Conservation (phyloP, 1,140 invertebrate species). For the Diabrotica virgifera region DNA sequence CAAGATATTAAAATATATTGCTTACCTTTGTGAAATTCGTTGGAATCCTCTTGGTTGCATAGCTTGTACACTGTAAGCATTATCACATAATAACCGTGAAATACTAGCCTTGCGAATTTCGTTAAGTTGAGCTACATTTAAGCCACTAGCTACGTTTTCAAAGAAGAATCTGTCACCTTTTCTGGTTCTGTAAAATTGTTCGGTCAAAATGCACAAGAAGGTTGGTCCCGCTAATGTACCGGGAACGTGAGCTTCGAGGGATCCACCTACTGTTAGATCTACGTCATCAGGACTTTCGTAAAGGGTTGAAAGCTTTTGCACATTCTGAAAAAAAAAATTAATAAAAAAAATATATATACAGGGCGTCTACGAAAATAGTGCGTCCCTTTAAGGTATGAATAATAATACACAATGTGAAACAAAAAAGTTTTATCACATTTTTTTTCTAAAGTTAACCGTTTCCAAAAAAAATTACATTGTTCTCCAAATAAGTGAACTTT, state of each 20-base stretch:
- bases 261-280: slow-evolving; percentile 82
- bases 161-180: slow-evolving; percentile 83
- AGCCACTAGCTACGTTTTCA: slow-evolving; percentile 63
- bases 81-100: slow-evolving; percentile 83
- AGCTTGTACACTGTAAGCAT: slow-evolving; percentile 67
- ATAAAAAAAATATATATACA: too few relatives aligned
- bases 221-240: slow-evolving; percentile 85
- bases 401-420: too few relatives aligned
- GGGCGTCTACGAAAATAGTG: too few relatives aligned
- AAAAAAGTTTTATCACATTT: too few relatives aligned
- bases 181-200: slow-evolving; percentile 83
- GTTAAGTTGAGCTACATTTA: slow-evolving; percentile 42
- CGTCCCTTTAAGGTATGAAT: too few relatives aligned
- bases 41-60: slow-evolving; percentile 72
- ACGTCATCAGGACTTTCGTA: slow-evolving; percentile 79
- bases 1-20: slow-evolving; percentile 20
- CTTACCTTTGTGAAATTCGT: slow-evolving; percentile 58
- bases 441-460: too few relatives aligned
- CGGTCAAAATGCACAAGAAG: slow-evolving; percentile 84
- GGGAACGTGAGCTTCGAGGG: slow-evolving; percentile 72
- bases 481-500: too few relatives aligned
- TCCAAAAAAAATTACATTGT: too few relatives aligned
- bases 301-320: slow-evolving; percentile 60
- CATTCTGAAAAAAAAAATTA: slow-evolving; percentile 56
- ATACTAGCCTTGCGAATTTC: slow-evolving; percentile 83